Conservation (phyloP, 2,888 invertebrate genomes). For the Ophion ellenae region DNA sequence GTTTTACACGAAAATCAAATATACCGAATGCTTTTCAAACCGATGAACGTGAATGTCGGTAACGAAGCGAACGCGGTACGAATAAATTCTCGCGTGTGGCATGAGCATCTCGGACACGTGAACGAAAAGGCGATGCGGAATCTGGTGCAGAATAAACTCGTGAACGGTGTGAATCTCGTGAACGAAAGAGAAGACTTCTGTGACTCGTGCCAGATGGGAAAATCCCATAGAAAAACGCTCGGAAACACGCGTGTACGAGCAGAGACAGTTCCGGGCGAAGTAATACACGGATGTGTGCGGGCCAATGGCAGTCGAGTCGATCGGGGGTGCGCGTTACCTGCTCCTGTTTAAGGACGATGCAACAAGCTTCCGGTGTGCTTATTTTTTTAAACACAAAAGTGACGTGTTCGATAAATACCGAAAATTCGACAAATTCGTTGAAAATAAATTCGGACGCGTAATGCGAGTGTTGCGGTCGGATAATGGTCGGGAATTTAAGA, state of each 20-base stretch:
- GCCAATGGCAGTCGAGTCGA: too few species aligned
- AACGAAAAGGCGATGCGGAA: constrained; percentile 21
- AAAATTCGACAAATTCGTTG: constrained; percentile 12
- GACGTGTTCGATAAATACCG: not conserved
- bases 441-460: constrained; percentile 61
- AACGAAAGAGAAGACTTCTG: constrained; percentile 53
- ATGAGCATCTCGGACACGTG: constrained; percentile 50
- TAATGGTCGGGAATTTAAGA: constrained; percentile 64
- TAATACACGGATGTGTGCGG: too few species aligned
- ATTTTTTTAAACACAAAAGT: constrained; percentile 11
- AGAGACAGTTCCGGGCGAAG: not conserved
- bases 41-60: not conserved
- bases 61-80: constrained; percentile 40
- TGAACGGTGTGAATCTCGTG: constrained; percentile 27
- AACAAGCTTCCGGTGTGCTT: not conserved
- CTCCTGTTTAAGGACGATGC: too few species aligned
- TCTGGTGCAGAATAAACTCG: constrained; percentile 38
- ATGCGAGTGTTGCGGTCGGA: constrained; percentile 65
- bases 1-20: constrained; percentile 58
- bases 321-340: too few species aligned
- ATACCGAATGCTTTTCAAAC: constrained; percentile 55
- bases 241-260: constrained; percentile 27
- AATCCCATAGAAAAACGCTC: constrained; percentile 65
- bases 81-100: constrained; percentile 42
- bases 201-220: constrained; percentile 69